These are phyloP conservation scores for Aplodontia rufa DNA, from an alignment of 2,113 vertebrate species.

Conservation along the genomic window DNA sequence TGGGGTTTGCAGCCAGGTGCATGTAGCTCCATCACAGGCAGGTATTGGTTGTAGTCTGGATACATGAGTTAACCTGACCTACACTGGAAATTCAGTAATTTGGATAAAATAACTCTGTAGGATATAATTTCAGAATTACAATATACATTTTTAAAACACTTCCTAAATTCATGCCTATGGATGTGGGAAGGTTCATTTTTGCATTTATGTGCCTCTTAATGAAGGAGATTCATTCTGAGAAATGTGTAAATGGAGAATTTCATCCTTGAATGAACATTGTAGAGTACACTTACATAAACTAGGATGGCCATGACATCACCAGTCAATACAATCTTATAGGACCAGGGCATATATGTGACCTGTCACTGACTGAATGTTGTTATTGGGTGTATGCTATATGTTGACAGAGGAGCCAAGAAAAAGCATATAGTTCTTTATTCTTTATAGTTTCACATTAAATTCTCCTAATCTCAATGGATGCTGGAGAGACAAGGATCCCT, in stretches of 20 bases:
- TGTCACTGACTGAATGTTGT: background rate
- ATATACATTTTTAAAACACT: background rate
- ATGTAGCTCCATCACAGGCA: background rate
- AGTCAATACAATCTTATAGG: background rate
- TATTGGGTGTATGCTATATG: background rate
- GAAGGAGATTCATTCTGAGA: background rate
- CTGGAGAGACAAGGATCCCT: background rate
- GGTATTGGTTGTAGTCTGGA: background rate
- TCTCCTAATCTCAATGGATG: background rate
- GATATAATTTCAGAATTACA: background rate
- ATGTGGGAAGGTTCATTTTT: too few relatives aligned
- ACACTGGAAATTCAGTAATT: background rate
- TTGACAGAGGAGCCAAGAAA: background rate
- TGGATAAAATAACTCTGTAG: background rate
- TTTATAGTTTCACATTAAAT: background rate
- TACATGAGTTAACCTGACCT: background rate
- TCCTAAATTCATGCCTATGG: too few relatives aligned
- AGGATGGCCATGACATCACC: background rate
- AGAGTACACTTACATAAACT: too few relatives aligned
- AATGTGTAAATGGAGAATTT: background rate
- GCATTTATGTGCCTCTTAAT: background rate
- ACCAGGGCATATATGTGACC: background rate
- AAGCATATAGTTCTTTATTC: background rate
- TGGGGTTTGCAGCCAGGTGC: background rate
- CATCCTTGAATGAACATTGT: background rate